Conservation (phyloP, 1,140 invertebrate species). For the Drosophila aff. region DNA sequence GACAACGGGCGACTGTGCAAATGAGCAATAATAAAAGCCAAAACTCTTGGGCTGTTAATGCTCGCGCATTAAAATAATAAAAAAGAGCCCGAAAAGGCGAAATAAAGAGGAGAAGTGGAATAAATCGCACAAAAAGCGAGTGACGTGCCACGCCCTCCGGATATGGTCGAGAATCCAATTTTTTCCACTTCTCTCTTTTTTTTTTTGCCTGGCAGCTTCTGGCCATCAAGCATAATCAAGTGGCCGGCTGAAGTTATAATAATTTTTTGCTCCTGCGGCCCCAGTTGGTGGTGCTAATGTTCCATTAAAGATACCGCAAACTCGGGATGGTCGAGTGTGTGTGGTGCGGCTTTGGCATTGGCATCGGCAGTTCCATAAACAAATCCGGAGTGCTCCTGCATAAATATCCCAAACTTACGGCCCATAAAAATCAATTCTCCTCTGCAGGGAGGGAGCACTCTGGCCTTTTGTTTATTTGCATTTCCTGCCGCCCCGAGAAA, state of each 20-base stretch:
- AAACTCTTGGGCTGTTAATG: conserved; percentile 77
- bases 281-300: conserved; percentile 46
- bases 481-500: conserved; percentile 68
- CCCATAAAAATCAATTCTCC: conserved; percentile 81
- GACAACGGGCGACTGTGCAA: conserved; percentile 55
- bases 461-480: conserved; percentile 78
- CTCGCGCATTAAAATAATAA: conserved; percentile 66
- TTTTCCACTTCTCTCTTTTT: neutral
- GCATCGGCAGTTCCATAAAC: conserved; percentile 49
- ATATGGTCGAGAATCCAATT: conserved; percentile 40
- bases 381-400: conserved; percentile 61
- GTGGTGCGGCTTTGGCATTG: conserved; percentile 18
- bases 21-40: conserved; percentile 78
- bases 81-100: conserved; percentile 49
- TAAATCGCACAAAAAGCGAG: conserved; percentile 69
- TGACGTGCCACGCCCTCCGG: conserved; percentile 29
- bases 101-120: conserved; percentile 54
- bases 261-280: conserved; percentile 22
- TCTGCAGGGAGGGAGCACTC: conserved; percentile 21
- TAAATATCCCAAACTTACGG: conserved; percentile 81
- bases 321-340: conserved; percentile 27
- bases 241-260: conserved; percentile 47
- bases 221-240: conserved; percentile 73
- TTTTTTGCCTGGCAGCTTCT: conserved; percentile 8
- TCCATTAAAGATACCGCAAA: conserved; percentile 51